Evolutionary conservation across 2,888 invertebrate species (phyloP), one percentile per base, ranked within the genome.

Genomic region (Parnassius apollo): DNA sequence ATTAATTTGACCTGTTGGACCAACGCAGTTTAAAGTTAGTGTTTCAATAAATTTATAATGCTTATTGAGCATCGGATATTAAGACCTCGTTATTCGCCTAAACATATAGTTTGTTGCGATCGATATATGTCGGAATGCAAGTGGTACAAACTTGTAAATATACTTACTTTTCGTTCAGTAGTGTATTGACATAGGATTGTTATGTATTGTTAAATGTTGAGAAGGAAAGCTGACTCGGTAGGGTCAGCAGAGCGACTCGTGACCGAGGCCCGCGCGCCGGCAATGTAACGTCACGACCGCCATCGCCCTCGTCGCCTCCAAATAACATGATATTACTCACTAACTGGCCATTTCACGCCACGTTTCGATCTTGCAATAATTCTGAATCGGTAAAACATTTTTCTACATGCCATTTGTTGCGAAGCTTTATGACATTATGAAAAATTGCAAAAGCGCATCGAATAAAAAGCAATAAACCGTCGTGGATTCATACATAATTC

Each of bases 261-360:
- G 91, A 90, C 86, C 81, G 75, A 73, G 75, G 78, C 78, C 77
- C 78, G 80, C 79, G 81, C 82, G 77, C 77, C 68, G 72, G 66
- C 71, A 67, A 65, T 67, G 77, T 73, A 71, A 68, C 82, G 85
- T 88, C 89, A 89, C 91, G 90, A 88, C 77, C 77, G 81, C 80
- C 81, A 75, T 80, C 80, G 80, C 83, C 80, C 83, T 82, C 83
- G 82, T 85, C 85, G 80, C 83, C 80, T 82, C 82, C 83, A 85
- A 86, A 89, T 86, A 86, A 90, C 89, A 86, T 83, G 86, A 86
- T 88, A 88, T 88, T 89, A 86, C 86, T 88, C 83, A 86, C 88
- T 89, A 88, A 90, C 89, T 86, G 88, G 84, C 85, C 83, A 88
- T 88, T 90, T 89, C 88, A 88, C 89, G 88, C 89, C 83, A 81